These are phyloP conservation scores for Chlorops oryzae DNA, from an alignment of 1,140 invertebrate species.

Conservation along the genomic window DNA sequence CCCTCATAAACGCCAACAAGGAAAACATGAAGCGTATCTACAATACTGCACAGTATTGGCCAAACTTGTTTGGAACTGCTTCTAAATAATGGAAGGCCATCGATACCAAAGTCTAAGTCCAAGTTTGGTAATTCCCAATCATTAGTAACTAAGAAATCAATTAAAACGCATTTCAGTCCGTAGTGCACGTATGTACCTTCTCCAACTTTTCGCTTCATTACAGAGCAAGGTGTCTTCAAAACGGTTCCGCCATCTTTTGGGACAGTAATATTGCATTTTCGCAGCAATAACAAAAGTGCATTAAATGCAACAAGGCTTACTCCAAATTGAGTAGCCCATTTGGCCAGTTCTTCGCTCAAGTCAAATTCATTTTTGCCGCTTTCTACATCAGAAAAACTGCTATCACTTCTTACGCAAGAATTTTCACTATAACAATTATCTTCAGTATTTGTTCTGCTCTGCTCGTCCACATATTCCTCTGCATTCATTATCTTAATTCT, in stretches of 20 bases:
- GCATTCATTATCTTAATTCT: too few species aligned
- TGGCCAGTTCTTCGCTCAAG: constrained; percentile 9
- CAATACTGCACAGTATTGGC: constrained; percentile 16
- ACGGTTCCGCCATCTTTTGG: constrained; percentile 9
- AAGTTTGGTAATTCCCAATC: constrained; percentile 14
- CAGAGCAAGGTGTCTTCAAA: constrained; percentile 6
- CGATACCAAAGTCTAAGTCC: constrained; percentile 15
- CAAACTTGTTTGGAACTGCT: constrained; percentile 19
- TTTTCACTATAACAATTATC: constrained; percentile 4
- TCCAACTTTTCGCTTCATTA: constrained; percentile 9
- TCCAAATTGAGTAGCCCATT: constrained; percentile 7
- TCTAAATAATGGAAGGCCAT: constrained; percentile 18
- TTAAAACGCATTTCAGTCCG: constrained; percentile 12
- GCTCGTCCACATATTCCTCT: too few species aligned
- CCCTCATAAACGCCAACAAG: constrained; percentile 18
- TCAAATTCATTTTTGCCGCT: constrained; percentile 8
- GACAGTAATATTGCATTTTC: constrained; percentile 9
- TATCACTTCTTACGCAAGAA: background rate
- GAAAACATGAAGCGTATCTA: constrained; percentile 12
- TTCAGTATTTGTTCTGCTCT: background rate
- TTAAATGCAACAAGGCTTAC: constrained; percentile 4
- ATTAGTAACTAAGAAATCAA: constrained; percentile 16
- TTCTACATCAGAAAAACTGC: constrained; percentile 4
- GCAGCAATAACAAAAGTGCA: constrained; percentile 10
- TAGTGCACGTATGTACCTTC: constrained; percentile 13